Base-by-base conservation (phyloP, 2,113 vertebrate species). In the Anarhynchus alexandrinus region DNA sequence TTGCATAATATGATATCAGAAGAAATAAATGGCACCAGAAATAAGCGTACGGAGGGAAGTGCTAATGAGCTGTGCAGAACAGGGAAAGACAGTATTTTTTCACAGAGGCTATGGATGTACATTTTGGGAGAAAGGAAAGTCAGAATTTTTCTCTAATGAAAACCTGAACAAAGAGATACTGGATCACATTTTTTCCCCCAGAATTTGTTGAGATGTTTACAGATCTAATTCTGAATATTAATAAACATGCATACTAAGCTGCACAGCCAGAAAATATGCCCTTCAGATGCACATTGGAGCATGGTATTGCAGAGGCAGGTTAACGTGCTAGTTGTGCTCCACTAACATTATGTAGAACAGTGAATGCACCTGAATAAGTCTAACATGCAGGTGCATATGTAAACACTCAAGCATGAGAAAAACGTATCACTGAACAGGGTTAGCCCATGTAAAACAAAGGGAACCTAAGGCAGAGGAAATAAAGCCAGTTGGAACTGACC, bases 1-100 rank as follows among this genome's bases (percentile, higher is more conserved):
- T 97, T 97, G 93, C 92, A 93, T 96, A 97, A 97, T 94, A 95
- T 82, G 65, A 61, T 81, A 95, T 92, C 95, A 84, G 91, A 97
- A 92, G 90, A 97, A 98, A 94, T 93, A 96, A 98, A 97, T 94
- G 87, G 65, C 72, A 96, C 70, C 43, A 97, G 87, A 94, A 94
- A 93, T 96, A 97, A 97, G 72, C 57, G 72, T 77, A 88, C 5
- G 15, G 61, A 87, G 78, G 40, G 59, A 96, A 94, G 96, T 95
- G 96, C 82, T 94, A 97, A 96, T 96, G 95, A 95, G 86, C 94
- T 92, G 80, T 86, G 70, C 94, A 93, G 90, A 94, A 94, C 58
- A 93, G 66, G 83, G 40, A 82, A 93, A 96, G 93, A 80, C 52
- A 88, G 72, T 85, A 65, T 91, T 89, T 93, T 77, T 95, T 96